Conservation (phyloP, 2,888 invertebrate species). For the Acleris laterana region DNA sequence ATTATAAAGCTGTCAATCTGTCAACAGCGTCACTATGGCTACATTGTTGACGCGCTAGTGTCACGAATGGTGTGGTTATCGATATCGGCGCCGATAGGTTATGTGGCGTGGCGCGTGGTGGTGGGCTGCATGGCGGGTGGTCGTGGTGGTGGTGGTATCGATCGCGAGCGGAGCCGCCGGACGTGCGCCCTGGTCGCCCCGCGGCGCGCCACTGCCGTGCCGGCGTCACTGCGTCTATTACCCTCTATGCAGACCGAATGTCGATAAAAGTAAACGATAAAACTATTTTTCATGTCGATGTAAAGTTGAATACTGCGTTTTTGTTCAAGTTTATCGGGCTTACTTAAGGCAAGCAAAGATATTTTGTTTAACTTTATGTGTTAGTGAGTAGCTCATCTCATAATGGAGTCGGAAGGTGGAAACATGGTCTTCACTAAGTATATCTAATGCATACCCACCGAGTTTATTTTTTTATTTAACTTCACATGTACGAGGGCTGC, state of each 20-base stretch:
- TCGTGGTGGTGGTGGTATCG: slow-evolving; percentile 42
- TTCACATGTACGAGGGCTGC: too few species aligned
- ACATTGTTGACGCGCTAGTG: slow-evolving; percentile 79
- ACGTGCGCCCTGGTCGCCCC: slow-evolving; percentile 57
- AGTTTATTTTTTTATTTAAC: too few species aligned
- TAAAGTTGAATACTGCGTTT: too few species aligned
- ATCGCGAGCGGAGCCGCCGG: slow-evolving; percentile 44
- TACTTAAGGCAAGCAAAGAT: too few species aligned
- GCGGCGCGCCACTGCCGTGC: slow-evolving; percentile 71
- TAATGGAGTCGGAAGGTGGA: too few species aligned
- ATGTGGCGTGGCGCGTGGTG: slow-evolving; percentile 35
- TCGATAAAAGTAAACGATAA: slow-evolving; percentile 24
- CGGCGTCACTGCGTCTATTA: slow-evolving; percentile 78
- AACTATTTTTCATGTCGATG: not conserved
- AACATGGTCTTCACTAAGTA: too few species aligned
- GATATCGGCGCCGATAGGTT: slow-evolving; percentile 49
- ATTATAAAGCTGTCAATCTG: slow-evolving; percentile 61
- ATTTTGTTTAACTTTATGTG: too few species aligned
- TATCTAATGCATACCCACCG: too few species aligned
- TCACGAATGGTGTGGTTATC: slow-evolving; percentile 54
- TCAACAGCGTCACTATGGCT: slow-evolving; percentile 82
- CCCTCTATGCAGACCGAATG: slow-evolving; percentile 45
- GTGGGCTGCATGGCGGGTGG: slow-evolving; percentile 37
- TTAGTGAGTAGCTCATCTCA: too few species aligned
- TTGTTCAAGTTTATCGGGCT: too few species aligned